Evolutionary conservation across 2,113 vertebrate genomes (phyloP).

Genomic region (Talpa occidentalis): DNA sequence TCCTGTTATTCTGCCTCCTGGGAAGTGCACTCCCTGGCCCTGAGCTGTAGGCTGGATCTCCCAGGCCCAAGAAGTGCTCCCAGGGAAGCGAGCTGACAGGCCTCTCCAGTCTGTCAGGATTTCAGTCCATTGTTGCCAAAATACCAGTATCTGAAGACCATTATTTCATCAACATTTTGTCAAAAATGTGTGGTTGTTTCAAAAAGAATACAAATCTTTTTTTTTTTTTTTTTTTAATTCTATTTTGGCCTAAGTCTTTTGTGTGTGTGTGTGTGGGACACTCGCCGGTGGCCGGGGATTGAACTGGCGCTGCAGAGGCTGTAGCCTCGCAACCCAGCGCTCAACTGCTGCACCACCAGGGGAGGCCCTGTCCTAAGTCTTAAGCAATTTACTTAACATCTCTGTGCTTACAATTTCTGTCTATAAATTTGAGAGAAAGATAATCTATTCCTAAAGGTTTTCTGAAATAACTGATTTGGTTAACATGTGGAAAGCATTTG

Average conservation of each 20-base stretch:
- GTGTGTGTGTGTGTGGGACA: too few relatives aligned
- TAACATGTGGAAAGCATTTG: background rate
- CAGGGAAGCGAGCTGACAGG: background rate
- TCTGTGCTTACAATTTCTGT: background rate
- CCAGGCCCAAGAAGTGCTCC: background rate
- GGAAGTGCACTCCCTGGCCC: background rate
- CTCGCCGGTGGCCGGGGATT: too few relatives aligned
- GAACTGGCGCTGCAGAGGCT: too few relatives aligned
- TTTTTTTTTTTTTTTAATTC: background rate
- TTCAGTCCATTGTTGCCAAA: background rate
- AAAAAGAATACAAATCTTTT: background rate
- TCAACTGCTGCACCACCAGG: too few relatives aligned
- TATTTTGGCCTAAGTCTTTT: background rate
- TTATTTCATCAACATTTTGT: background rate
- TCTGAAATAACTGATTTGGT: background rate
- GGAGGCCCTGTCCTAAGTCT: too few relatives aligned
- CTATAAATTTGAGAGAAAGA: background rate
- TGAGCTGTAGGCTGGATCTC: too few relatives aligned
- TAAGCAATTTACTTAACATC: background rate
- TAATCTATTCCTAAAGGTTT: background rate
- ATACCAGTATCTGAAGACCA: background rate
- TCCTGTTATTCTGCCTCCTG: background rate
- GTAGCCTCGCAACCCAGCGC: too few relatives aligned
- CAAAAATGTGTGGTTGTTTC: background rate
- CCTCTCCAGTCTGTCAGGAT: background rate